These are phyloP conservation scores for Palythoa heliodiscus DNA, from an alignment of 92 coral and sea anemone species.

Conservation along the genomic window DNA sequence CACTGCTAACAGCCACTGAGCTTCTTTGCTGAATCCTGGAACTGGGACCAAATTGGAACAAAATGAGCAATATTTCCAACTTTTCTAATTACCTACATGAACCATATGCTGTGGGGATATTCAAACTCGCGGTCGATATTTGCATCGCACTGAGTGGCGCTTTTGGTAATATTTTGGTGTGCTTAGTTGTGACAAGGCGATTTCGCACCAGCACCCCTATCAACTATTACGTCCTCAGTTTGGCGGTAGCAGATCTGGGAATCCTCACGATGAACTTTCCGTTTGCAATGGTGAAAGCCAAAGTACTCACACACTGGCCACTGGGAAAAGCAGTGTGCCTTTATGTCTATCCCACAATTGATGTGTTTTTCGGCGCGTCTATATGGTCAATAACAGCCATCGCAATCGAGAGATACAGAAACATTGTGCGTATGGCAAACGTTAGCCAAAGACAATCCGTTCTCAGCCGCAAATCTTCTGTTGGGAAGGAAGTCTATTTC, in stretches of 20 bases:
- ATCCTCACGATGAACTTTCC: conserved; percentile 29
- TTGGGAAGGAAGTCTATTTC: background rate
- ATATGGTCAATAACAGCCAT: conserved; percentile 46
- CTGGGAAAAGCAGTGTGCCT: conserved; percentile 30
- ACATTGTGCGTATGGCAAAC: conserved; percentile 26
- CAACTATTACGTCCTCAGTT: conserved; percentile 25
- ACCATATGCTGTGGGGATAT: conserved; percentile 3
- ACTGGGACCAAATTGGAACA: background rate
- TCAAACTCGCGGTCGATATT: conserved; percentile 16
- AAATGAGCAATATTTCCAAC: conserved; percentile 18
- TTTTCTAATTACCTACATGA: background rate
- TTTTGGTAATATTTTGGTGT: conserved; percentile 28
- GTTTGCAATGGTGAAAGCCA: conserved; percentile 13
- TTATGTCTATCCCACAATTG: conserved; percentile 26
- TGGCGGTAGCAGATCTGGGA: conserved; percentile 43
- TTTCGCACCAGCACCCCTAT: conserved; percentile 14
- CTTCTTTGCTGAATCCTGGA: background rate
- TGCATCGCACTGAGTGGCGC: conserved; percentile 32
- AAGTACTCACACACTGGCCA: conserved; percentile 27
- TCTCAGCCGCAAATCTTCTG: background rate
- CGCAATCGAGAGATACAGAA: conserved; percentile 42
- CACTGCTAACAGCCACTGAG: background rate
- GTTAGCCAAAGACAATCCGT: conserved; percentile 1
- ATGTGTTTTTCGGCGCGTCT: conserved; percentile 32
- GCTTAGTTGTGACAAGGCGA: conserved; percentile 30